Base-by-base conservation (phyloP, 2,797 vertebrate genomes). In the Dendrocincla fuliginosa region DNA sequence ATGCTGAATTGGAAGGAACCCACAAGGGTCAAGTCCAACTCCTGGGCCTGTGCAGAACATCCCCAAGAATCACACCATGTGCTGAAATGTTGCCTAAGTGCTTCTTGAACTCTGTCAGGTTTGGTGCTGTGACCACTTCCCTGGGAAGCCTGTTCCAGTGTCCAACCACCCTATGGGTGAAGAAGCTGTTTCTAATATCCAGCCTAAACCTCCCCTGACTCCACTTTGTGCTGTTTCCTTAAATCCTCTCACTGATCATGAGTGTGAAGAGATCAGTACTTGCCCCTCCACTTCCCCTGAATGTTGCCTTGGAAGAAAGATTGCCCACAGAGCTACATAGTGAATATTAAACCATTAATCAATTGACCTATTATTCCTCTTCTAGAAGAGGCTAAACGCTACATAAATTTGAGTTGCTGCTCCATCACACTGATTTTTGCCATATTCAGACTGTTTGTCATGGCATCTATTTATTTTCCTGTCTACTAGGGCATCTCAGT, bases 321-420 rank as follows among this genome's bases (percentile, higher is more conserved):
- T 85, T 87, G 41, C 25, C 79, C 55, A 61, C 37, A 75, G 32
- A 84, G 8, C 32, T 81, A n/a, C 28, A 19, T 13, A 60, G 24
- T 42, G 49, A 81, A 71, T 89, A 78, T 87, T 70, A 53, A 80
- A 53, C 77, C 80, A 56, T 82, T 89, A 74, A 73, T 74, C 9
- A 42, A 64, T 57, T 86, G 60, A 65, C 57, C 42, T 76, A 77
- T 75, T 79, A 47, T 73, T 86, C 17, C 8, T 76, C 52, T 74
- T 71, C 47, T 63, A 25, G 59, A 69, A 84, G 61, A 81, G 35
- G 39, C 27, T 55, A 84, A 87, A 84, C 28, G n/a, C 28, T 83
- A 73, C 13, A 28, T 60, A 84, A 92, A 56, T 84, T 69, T 86
- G 46, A 44, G 8, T 16, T 83, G 47, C 50, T 93, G 16, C 42